Conservation (phyloP, 2,797 vertebrate species). For the Phoebastria nigripes region DNA sequence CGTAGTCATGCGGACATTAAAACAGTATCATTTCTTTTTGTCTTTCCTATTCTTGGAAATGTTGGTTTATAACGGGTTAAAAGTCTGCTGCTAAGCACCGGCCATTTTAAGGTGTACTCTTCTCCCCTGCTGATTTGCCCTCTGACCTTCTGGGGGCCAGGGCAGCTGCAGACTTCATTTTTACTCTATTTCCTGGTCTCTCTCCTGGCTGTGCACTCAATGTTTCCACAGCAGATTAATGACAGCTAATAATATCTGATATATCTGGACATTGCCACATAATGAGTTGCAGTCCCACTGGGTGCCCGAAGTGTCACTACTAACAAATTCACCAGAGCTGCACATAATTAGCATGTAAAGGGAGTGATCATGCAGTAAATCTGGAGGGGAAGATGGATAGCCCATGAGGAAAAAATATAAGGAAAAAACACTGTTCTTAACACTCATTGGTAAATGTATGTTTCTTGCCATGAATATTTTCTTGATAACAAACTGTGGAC, state of each 20-base stretch:
- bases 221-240: slow-evolving; percentile 96
- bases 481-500: slow-evolving; percentile 90
- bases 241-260: slow-evolving; percentile 99
- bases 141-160: slow-evolving; percentile 77
- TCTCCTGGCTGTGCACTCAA: slow-evolving; percentile 69
- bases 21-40: neutral
- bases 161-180: slow-evolving; percentile 76
- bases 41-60: neutral
- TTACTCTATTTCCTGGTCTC: slow-evolving; percentile 80
- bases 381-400: slow-evolving; percentile 91
- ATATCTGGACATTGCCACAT: slow-evolving; percentile 96
- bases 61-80: slow-evolving; percentile 41
- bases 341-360: slow-evolving; percentile 97
- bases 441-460: slow-evolving; percentile 74
- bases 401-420: slow-evolving; percentile 68
- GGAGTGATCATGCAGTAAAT: slow-evolving; percentile 90
- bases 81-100: slow-evolving; percentile 38
- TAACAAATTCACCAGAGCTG: slow-evolving; percentile 95
- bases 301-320: slow-evolving; percentile 95
- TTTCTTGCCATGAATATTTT: slow-evolving; percentile 89
- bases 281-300: slow-evolving; percentile 98
- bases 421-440: slow-evolving; percentile 68
- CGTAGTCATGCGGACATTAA: neutral
- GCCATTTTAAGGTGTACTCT: slow-evolving; percentile 49
- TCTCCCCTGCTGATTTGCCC: slow-evolving; percentile 75